Evolutionary conservation across 2,888 invertebrate species (phyloP).

Genomic region (Apodemia duryi): DNA sequence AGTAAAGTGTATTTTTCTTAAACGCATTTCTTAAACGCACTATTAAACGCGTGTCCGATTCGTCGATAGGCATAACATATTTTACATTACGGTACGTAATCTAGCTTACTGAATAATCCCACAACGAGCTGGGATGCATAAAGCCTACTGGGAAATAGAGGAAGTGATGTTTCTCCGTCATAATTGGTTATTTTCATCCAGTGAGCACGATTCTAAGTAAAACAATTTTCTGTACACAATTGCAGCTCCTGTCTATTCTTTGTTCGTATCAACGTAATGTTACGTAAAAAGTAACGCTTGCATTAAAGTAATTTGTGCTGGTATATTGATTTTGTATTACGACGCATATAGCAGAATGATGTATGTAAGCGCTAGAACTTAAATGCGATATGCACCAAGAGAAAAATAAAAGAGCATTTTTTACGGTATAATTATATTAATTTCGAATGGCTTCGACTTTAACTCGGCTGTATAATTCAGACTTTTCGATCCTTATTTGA

Average conservation of each 20-base stretch:
- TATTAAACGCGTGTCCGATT: too few relatives aligned
- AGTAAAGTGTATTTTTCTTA: too few relatives aligned
- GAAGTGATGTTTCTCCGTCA: not conserved
- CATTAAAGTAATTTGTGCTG: slow-evolving; percentile 7
- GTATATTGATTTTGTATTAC: slow-evolving; percentile 18
- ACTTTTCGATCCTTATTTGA: too few relatives aligned
- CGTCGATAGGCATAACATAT: too few relatives aligned
- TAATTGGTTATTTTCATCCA: not conserved
- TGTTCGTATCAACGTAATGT: slow-evolving; percentile 2
- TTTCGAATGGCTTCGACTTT: not conserved
- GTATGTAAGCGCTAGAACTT: not conserved
- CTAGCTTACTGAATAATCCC: not conserved
- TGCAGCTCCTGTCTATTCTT: not conserved
- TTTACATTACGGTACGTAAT: not conserved
- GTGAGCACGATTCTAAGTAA: not conserved
- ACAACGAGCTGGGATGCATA: not conserved
- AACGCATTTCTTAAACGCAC: too few relatives aligned
- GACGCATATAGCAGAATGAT: slow-evolving; percentile 15
- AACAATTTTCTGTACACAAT: too few relatives aligned
- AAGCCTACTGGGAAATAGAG: not conserved
- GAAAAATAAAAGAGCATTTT: not conserved
- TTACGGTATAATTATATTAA: not conserved
- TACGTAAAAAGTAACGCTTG: slow-evolving; percentile 9
- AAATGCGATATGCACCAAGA: not conserved
- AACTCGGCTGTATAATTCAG: too few relatives aligned